Evolutionary conservation across 2,797 vertebrate species (phyloP).

Genomic region (Pantherophis vulpinus): DNA sequence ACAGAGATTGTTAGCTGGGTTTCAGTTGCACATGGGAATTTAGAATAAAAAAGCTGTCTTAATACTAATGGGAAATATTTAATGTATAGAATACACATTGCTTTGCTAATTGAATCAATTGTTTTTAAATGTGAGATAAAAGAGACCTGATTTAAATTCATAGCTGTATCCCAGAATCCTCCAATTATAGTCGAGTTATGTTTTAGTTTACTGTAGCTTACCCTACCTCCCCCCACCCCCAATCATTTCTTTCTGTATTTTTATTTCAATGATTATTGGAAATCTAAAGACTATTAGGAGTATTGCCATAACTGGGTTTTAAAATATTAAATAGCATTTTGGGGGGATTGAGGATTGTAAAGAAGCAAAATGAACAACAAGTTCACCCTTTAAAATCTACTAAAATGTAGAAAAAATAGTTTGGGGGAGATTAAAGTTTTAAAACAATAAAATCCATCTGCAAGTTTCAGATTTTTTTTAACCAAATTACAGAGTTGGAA

Average conservation of each 20-base stretch:
- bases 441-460: not conserved
- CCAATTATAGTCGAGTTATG: not conserved
- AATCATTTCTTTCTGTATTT: not conserved
- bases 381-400: not conserved
- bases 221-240: not conserved
- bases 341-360: not conserved
- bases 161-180: not conserved
- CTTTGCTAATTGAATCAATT: slow-evolving; percentile 6
- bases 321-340: not conserved
- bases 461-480: not conserved
- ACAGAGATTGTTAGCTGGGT: slow-evolving; percentile 1
- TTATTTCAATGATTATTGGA: not conserved
- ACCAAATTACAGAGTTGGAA: not conserved
- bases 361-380: not conserved
- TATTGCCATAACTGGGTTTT: not conserved
- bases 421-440: not conserved
- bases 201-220: not conserved
- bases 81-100: not conserved
- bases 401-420: not conserved
- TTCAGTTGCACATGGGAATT: not conserved
- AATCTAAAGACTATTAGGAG: not conserved
- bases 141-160: not conserved
- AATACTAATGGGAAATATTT: not conserved
- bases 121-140: not conserved
- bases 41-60: not conserved